Base-by-base conservation (phyloP, 2,797 vertebrate genomes). In the Tamandua tetradactyla region DNA sequence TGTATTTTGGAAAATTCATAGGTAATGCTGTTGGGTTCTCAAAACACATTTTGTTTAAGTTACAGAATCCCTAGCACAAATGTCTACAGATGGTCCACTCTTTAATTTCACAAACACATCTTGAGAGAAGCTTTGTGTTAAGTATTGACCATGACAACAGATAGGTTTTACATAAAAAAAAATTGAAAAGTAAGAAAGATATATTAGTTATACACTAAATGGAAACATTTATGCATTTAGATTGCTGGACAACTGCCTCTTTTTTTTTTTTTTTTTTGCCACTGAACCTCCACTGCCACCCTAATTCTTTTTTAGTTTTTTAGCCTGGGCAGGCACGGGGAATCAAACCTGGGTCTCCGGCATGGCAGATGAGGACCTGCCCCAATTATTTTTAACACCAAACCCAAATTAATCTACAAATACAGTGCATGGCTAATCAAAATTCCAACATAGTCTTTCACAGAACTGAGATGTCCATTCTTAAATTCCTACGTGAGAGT, bases 181-280 rank as follows among this genome's bases (percentile, higher is more conserved):
- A 72, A 93, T 18, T 72, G n/a, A 9, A 80, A 76, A 83, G 15
- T 78, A 95, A 87, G 62, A 85, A 91, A 86, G 30, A 90, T 44
- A 75, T 17, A 57, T 79, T 82, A 87, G 35, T 59, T 92, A 84
- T 23, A 81, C 3, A 47, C 25, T 69, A 96, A 93, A 49, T 82
- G 42, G 61, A 92, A 93, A 74, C 40, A 72, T 59, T 83, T 80
- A 80, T 95, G 68, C 11, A 87, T 81, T 94, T 87, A 93, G 47
- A 81, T n/a, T 87, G 25, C 25, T 62, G 6, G 10, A 5, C 8
- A 89, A 64, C 13, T 78, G 74, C 49, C 40, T 62, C 22, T n/a
- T 55, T 92, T 93, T 80, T 95, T n/a, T 55, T 92, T 93, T 80
- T 95, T n/a, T n/a, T n/a, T n/a, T n/a, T n/a, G n/a, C n/a, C n/a